A percentile compares a stretch with the other conserved stretches of the same genome.
Evolutionary conservation across 2,888 invertebrate genomes (phyloP).

Genomic region (Lacanobia oleracea): DNA sequence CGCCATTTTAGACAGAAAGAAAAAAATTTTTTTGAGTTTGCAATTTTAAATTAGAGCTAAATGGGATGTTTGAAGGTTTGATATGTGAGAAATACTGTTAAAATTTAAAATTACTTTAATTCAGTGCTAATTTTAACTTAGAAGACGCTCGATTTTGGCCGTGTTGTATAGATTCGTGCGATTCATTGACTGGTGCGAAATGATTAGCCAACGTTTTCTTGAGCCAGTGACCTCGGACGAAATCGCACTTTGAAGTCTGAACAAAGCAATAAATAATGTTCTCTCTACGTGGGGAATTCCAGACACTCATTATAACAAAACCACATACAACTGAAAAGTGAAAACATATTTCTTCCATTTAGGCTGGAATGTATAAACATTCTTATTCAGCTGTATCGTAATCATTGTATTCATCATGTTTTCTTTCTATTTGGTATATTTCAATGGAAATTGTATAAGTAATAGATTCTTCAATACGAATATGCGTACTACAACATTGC

Average conservation of each 20-base stretch:
- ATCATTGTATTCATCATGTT: conserved; percentile 14
- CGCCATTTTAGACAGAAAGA: conserved; percentile 74
- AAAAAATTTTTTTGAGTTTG: conserved; percentile 1
- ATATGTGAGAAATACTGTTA: neutral
- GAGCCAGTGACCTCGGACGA: conserved; percentile 84
- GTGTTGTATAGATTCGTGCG: conserved; percentile 59
- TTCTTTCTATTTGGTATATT: neutral
- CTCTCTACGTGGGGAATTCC: conserved; percentile 69
- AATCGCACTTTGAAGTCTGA: conserved; percentile 81
- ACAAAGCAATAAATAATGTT: conserved; percentile 78
- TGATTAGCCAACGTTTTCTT: conserved; percentile 85
- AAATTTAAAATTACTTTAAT: neutral
- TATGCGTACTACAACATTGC: conserved; percentile 48
- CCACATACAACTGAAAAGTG: conserved; percentile 58
- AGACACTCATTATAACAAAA: conserved; percentile 68
- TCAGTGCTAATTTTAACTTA: neutral
- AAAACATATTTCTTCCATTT: conserved; percentile 27
- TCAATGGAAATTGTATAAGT: neutral
- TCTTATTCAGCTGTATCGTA: conserved; percentile 47
- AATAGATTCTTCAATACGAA: conserved; percentile 6
- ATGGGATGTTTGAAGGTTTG: conserved; percentile 1
- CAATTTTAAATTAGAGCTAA: neutral
- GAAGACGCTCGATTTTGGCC: conserved; percentile 58
- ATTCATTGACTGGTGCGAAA: conserved; percentile 78
- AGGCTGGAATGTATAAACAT: conserved; percentile 48